Base-by-base conservation (phyloP, 2,888 invertebrate genomes). In the Calameuta idolon region DNA sequence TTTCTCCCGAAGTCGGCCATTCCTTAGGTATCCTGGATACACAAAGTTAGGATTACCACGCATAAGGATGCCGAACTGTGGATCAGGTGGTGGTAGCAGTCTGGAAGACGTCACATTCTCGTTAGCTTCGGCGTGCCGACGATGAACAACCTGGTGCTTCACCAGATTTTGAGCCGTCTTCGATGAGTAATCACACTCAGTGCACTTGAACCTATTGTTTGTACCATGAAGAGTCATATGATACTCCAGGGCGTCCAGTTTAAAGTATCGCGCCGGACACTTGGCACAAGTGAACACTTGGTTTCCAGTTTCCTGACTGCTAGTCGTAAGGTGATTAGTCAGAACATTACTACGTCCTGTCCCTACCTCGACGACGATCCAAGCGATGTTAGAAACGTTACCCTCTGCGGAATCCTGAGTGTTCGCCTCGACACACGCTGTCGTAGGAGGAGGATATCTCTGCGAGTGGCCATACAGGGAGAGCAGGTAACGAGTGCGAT, bases 1-100 rank as follows among this genome's bases (percentile, higher is more conserved):
- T 88, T 96, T 96, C 88, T 96, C 95, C 89, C 95, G 96, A 86
- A 95, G 92, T 4, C 95, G 93, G 0, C 96, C 96, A 87, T 96
- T 96, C 90, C 95, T 95, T 79, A 96, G 88, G 83, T 94, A 95
- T 0, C 95, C 95, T 1, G 96, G 96, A 87, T 96, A 96, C 76
- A 95, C 94, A 86, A 96, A 96, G 83, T 95, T 95, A 0, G 96
- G 96, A 91, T 95, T 96, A 5, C 96, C 96, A 81, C 95, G 94
- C 94, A 95, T 95, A 68, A 94, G 91, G 80, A 94, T 93, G 5
- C 94, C 95, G 84, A 95, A 95, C 86, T 95, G 95, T 9, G 94
- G 95, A 88, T 95, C 95, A 4, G 94, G 93, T 82, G 93, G 92
- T 71, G 93, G 91, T 0, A 93, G 74, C 3, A 23, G 35, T 68